Base-by-base conservation (phyloP, 2,113 vertebrate species). In the Clarias batrachus region DNA sequence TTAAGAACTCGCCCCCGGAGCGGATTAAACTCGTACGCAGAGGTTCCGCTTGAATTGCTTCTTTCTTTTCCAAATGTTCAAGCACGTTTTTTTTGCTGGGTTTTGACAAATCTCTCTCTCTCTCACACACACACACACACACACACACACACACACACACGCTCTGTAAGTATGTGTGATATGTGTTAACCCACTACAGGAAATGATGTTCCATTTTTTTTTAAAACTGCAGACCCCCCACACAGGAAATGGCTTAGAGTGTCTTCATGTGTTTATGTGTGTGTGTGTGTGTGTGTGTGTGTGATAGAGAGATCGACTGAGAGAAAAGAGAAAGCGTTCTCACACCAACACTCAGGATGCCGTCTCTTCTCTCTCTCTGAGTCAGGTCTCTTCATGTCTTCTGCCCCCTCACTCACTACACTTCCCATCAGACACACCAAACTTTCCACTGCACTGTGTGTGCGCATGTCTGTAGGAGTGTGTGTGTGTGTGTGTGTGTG, bases 361-460 rank as follows among this genome's bases (percentile, higher is more conserved):
- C 57, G 3, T 63, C 41, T 13, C 57, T 56, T 83, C 30, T 60
- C 21, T 74, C 70, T 84, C 4, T 48, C 68, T 21, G 30, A 27
- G n/a, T 30, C 65, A 56, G 30, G 66, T 73, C n/a, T 84, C 52
- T 60, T 41, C 37, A 81, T 27, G 56, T 65, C 19, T 56, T 59
- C 68, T 57, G 27, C 74, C 57, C 59, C 52, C 88, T 76, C 33
- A 82, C 80, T 48, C 76, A 48, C 30, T 33, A 78, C 70, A 87
- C 23, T 86, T 86, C 86, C 82, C 71, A 84, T 33, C 17, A 74
- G 2, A 33, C 76, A 62, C 33, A 73, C 59, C 21, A 79, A 68
- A 89, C 56, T 57, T 89, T 86, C 85, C 76, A 70, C 3, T 54
- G 73, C 76, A 70, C 3, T 54, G 73, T 52, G 41, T 76, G 73